Evolutionary conservation across 2,113 vertebrate species (phyloP).

Genomic region (Eudyptes chrysolophus): DNA sequence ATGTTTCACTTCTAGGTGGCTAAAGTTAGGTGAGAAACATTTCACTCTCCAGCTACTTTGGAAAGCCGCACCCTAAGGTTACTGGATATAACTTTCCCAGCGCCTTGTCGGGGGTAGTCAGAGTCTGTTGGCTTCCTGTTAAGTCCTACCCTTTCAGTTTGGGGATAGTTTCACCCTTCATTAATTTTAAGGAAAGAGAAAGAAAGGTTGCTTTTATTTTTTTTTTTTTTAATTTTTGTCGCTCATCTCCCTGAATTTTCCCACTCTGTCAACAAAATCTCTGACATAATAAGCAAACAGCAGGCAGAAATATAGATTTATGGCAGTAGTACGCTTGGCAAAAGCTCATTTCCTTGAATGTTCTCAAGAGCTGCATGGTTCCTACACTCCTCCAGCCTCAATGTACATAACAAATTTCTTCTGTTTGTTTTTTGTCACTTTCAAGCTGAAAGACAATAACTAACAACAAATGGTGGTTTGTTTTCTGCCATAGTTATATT

Average conservation of each 20-base stretch:
- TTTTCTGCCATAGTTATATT: not conserved
- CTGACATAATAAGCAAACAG: not conserved
- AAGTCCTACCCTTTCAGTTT: not conserved
- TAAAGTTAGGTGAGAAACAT: not conserved
- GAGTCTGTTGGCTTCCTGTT: not conserved
- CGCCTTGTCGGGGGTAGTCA: rapidly evolving
- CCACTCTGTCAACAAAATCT: not conserved
- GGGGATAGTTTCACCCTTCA: not conserved
- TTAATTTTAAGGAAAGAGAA: not conserved
- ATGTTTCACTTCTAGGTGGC: not conserved
- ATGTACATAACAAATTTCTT: slow-evolving; percentile 25
- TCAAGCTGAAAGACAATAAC: not conserved
- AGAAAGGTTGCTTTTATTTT: not conserved
- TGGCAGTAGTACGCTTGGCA: not conserved
- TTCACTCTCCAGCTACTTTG: not conserved
- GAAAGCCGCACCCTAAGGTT: not conserved
- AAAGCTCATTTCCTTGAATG: not conserved
- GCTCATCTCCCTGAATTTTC: not conserved
- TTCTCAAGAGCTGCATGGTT: slow-evolving; percentile 4
- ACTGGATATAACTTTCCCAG: not conserved
- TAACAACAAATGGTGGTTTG: slow-evolving; percentile 22
- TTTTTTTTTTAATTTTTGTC: not conserved
- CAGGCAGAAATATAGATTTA: slow-evolving; percentile 47
- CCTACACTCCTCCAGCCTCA: slow-evolving; percentile 3
- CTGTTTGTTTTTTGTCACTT: slow-evolving; percentile 49